Percentiles rank a stretch among this genome's conserved stretches.
Evolutionary conservation across 2,113 vertebrate species (phyloP).

Genomic region (Datnioides undecimradiatus): DNA sequence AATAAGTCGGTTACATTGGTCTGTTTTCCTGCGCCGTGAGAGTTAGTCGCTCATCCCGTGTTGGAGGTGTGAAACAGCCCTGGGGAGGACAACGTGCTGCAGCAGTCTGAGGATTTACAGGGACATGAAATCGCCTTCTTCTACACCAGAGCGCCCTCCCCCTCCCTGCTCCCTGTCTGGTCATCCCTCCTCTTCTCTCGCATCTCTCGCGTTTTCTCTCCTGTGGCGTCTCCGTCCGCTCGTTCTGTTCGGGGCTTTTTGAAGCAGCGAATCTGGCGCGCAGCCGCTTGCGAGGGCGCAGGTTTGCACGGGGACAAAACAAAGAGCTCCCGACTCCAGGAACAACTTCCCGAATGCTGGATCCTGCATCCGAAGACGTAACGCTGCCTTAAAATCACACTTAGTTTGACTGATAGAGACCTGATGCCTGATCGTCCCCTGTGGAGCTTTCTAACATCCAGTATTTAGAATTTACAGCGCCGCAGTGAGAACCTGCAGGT

Average conservation of each 20-base stretch:
- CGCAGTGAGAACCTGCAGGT: not conserved
- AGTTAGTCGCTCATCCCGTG: constrained; percentile 59
- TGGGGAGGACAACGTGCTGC: constrained; percentile 48
- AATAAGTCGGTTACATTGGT: constrained; percentile 56
- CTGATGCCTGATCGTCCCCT: not conserved
- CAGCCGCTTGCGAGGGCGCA: not conserved
- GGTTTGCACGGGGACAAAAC: not conserved
- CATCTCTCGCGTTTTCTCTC: constrained; percentile 24
- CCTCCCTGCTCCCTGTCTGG: constrained; percentile 32
- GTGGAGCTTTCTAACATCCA: not conserved
- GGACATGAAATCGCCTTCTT: constrained; percentile 71
- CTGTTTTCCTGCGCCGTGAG: constrained; percentile 33
- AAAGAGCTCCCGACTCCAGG: not conserved
- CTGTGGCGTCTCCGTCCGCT: constrained; percentile 8
- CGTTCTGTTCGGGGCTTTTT: constrained; percentile 23
- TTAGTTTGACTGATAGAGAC: not conserved
- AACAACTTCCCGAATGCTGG: not conserved
- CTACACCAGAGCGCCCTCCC: constrained; percentile 37
- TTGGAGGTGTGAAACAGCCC: constrained; percentile 71
- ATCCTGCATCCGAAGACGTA: too few species aligned
- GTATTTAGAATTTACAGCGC: not conserved
- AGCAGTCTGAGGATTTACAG: constrained; percentile 67
- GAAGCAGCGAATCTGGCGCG: not conserved
- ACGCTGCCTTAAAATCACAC: not conserved
- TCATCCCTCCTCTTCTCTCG: constrained; percentile 4